Evolutionary conservation across 2,113 vertebrate genomes (phyloP).

Genomic region (Antennarius striatus): DNA sequence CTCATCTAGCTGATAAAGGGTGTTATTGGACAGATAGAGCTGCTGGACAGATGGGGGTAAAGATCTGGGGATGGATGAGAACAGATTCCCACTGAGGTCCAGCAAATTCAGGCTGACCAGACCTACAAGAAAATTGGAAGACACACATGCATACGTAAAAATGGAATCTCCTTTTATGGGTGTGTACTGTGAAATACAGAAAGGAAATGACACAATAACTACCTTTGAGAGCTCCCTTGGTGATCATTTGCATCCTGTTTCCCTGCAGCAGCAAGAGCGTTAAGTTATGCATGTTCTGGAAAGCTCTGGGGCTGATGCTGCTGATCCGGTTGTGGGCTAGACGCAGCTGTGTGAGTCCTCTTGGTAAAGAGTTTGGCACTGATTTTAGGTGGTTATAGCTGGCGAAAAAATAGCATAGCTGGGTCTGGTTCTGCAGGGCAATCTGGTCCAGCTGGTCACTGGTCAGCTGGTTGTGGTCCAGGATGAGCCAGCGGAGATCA

Average conservation of each 20-base stretch:
- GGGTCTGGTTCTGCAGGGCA: conserved; percentile 65
- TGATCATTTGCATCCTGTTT: conserved; percentile 72
- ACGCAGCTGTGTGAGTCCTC: conserved; percentile 75
- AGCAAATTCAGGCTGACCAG: conserved; percentile 70
- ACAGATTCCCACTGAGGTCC: conserved; percentile 76
- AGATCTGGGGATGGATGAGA: conserved; percentile 68
- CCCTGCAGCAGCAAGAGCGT: conserved; percentile 79
- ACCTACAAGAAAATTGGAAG: conserved; percentile 49
- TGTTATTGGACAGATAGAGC: conserved; percentile 79
- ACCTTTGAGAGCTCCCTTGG: conserved; percentile 72
- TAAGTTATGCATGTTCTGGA: conserved; percentile 71
- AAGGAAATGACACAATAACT: conserved; percentile 28
- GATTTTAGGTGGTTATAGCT: conserved; percentile 76
- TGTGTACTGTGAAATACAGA: not conserved
- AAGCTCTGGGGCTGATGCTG: conserved; percentile 57
- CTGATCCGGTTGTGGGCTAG: conserved; percentile 78
- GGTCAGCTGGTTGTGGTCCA: conserved; percentile 77
- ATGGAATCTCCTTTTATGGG: not conserved
- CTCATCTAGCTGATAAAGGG: conserved; percentile 57
- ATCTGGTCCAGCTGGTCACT: conserved; percentile 52
- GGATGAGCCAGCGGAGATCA: conserved; percentile 76
- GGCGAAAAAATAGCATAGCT: conserved; percentile 74
- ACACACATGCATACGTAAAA: not conserved
- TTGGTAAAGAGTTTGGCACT: conserved; percentile 69
- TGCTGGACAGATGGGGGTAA: conserved; percentile 76